These are phyloP conservation scores for Macrotus californicus DNA, from an alignment of 2,113 vertebrate genomes.

Conservation along the genomic window DNA sequence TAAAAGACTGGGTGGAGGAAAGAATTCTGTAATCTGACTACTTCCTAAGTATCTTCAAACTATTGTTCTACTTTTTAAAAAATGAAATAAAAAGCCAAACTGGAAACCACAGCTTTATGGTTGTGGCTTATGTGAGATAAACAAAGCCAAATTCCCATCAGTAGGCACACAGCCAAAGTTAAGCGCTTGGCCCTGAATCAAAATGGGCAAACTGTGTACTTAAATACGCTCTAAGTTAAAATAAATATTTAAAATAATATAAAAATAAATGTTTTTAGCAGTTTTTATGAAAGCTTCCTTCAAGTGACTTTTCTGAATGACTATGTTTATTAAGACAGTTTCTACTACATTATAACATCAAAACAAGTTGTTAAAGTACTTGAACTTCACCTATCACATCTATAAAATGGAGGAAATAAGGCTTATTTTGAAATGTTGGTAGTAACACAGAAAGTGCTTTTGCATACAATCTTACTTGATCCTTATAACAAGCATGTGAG, in stretches of 20 bases:
- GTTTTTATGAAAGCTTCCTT: background rate
- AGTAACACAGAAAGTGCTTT: background rate
- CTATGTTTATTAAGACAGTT: background rate
- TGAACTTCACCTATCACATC: background rate
- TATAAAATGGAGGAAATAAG: constrained; percentile 9
- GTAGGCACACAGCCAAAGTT: background rate
- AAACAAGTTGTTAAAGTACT: background rate
- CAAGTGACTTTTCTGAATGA: background rate
- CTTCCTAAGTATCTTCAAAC: constrained; percentile 16
- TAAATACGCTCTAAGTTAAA: background rate
- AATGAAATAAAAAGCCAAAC: background rate
- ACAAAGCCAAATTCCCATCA: background rate
- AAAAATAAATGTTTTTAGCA: background rate
- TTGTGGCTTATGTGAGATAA: background rate
- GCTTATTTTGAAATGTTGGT: background rate
- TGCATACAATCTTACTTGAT: background rate
- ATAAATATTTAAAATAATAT: background rate
- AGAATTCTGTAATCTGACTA: background rate
- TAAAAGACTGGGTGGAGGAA: background rate
- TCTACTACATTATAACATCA: background rate
- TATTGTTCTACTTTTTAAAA: background rate
- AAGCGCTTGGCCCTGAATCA: background rate
- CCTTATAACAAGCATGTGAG: background rate
- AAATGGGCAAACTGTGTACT: background rate
- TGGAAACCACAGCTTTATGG: background rate